Evolutionary conservation across 2,113 vertebrate species (phyloP), one percentile per base, ranked within the genome.

Genomic region (Atrichornis clamosus): DNA sequence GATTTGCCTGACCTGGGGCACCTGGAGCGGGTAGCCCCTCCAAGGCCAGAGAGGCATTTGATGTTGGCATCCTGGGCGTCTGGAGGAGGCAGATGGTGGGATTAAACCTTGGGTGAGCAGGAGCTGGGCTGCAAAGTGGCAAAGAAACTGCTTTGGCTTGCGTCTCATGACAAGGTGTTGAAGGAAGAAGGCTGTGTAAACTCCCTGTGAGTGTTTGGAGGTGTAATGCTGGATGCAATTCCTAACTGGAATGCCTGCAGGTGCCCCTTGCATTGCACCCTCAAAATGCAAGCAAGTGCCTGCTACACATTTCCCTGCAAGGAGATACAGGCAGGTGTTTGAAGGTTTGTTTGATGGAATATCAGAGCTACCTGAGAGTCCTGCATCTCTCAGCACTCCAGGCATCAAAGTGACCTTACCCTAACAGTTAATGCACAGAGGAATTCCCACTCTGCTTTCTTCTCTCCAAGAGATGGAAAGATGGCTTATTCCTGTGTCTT

Each of bases 191-290:
- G 21, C 37, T 56, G 35, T 16, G 1, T 39, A 15, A 60, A 6
- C 44, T 52, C 13, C 17, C 76, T 10, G 7, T 6, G 63, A 44
- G 44, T 1, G 5, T 62, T 64, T 13, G 32, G 49, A 64, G 32
- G 6, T 8, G 13, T 0, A 0, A 44, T 3, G 10, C 55, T 35
- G 47, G 39, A 46, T 6, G 4, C 15, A 33, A 7, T 50, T 72
- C 62, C 49, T 47, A 77, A 9, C 39, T 42, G 44, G 35, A 80
- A 82, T 35, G 58, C 68, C 49, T 60, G 28, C 2, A 3, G 4
- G 28, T 39, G 49, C 22, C 39, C 52, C 28, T 82, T 21, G 13
- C 20, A 23, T 22, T 24, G 18, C 42, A 13, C 18, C 74, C 65
- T 73, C 44, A 5, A 33, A 80, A 64, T 18, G 20, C 24, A 13